Evolutionary conservation across 2,797 vertebrate species (phyloP).

Genomic region (Anabacerthia variegaticeps): DNA sequence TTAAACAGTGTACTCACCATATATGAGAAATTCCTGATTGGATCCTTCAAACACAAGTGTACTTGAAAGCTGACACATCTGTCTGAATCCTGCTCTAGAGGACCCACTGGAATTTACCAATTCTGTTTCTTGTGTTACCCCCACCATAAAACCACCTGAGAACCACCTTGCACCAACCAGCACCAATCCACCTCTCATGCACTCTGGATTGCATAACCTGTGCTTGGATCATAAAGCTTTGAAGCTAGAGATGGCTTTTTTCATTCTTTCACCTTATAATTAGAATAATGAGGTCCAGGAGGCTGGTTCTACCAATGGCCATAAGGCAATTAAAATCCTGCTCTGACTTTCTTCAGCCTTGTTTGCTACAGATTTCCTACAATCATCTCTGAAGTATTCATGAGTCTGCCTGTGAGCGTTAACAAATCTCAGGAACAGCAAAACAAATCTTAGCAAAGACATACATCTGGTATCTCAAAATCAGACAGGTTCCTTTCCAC

Average conservation of each 20-base stretch:
- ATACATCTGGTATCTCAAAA: neutral
- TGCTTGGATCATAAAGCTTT: neutral
- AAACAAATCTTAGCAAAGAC: neutral
- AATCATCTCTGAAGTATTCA: neutral
- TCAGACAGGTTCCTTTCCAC: neutral
- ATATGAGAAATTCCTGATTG: neutral
- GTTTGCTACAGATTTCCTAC: neutral
- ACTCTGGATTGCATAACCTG: neutral
- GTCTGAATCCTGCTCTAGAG: neutral
- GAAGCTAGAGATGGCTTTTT: neutral
- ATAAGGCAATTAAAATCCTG: neutral
- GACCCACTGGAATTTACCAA: neutral
- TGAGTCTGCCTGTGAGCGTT: neutral
- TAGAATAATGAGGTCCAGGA: neutral
- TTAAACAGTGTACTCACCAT: neutral
- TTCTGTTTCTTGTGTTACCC: neutral
- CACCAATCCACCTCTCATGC: neutral
- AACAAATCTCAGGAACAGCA: neutral
- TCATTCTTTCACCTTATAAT: neutral
- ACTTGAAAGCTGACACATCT: neutral
- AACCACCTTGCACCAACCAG: neutral
- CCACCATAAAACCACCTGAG: neutral
- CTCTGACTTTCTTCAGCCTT: neutral
- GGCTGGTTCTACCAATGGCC: accelerated
- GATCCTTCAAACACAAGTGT: neutral